Evolutionary conservation across 1,140 invertebrate genomes (phyloP).

Genomic region (Dufourea novaeangliae): DNA sequence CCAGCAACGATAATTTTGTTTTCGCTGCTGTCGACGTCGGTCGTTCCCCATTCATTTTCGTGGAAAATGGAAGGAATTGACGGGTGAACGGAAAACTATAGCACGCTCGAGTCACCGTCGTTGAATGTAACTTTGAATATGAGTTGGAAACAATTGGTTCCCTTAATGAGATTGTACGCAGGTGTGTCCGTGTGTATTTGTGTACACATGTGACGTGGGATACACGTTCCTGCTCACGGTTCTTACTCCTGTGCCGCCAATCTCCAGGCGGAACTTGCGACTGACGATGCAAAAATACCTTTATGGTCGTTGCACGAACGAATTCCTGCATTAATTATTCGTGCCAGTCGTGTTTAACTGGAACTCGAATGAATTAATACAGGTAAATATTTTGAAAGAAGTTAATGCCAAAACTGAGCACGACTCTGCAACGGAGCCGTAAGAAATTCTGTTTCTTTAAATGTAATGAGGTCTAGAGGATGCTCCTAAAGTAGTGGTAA

Average conservation of each 20-base stretch:
- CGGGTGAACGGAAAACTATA: slow-evolving; percentile 39
- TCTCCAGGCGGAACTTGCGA: slow-evolving; percentile 49
- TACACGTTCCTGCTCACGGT: slow-evolving; percentile 36
- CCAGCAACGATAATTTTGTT: slow-evolving; percentile 35
- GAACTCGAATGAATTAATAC: neutral
- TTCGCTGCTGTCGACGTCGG: neutral
- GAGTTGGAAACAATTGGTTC: slow-evolving; percentile 53
- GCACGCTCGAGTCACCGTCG: slow-evolving; percentile 3
- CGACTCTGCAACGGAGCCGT: neutral
- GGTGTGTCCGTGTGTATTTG: neutral
- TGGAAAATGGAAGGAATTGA: slow-evolving; percentile 44
- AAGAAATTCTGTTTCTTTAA: no score
- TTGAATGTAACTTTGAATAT: slow-evolving; percentile 44
- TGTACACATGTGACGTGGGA: neutral
- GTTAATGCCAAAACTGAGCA: no score
- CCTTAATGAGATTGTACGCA: slow-evolving; percentile 58
- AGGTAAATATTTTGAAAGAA: neutral
- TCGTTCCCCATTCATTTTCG: slow-evolving; percentile 54
- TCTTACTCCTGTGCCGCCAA: slow-evolving; percentile 2
- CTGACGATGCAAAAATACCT: slow-evolving; percentile 48
- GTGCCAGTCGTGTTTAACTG: neutral
- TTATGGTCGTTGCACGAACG: neutral
- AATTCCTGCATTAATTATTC: slow-evolving; percentile 16
- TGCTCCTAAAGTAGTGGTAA: no score
- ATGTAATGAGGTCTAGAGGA: no score